phyloP scores from a whole-genome alignment of 2,797 vertebrate species.

The Melanotaenia trifasciata region DNA sequence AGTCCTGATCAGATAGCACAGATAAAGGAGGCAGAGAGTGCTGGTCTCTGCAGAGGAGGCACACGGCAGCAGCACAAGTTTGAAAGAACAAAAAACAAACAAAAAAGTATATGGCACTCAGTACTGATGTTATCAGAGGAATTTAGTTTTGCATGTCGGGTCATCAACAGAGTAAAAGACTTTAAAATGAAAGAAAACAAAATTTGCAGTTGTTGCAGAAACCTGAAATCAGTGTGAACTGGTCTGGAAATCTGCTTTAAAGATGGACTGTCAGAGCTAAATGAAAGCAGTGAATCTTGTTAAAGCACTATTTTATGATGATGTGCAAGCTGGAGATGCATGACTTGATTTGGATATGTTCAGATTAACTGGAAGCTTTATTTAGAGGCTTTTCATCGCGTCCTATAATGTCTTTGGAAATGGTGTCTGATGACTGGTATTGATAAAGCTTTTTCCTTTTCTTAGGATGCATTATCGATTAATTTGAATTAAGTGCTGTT shows the following conservation, averaged over 20 bases:
- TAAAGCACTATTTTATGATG: background rate
- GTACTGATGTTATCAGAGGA: background rate
- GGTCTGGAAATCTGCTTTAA: conserved; percentile 7
- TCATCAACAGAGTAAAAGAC: background rate
- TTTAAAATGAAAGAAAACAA: conserved; percentile 6
- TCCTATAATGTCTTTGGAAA: background rate
- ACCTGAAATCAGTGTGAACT: conserved; percentile 3
- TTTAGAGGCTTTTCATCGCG: too few relatives aligned
- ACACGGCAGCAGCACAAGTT: background rate
- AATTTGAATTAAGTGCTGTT: too few relatives aligned
- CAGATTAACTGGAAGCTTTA: too few relatives aligned
- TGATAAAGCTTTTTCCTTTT: background rate
- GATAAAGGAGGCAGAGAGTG: too few relatives aligned
- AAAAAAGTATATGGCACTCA: background rate
- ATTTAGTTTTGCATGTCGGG: background rate
- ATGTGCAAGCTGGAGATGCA: too few relatives aligned
- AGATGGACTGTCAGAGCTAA: background rate
- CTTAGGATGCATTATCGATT: background rate
- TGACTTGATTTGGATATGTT: too few relatives aligned
- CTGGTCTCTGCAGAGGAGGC: too few relatives aligned
- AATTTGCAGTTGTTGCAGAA: background rate
- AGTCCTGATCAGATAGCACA: too few relatives aligned
- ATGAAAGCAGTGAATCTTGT: background rate
- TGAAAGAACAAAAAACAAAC: background rate
- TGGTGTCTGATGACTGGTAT: background rate